A percentile compares a stretch with the other conserved stretches of the same genome.
Evolutionary conservation across 2,797 vertebrate genomes (phyloP).

Genomic region (Microchirus variegatus): DNA sequence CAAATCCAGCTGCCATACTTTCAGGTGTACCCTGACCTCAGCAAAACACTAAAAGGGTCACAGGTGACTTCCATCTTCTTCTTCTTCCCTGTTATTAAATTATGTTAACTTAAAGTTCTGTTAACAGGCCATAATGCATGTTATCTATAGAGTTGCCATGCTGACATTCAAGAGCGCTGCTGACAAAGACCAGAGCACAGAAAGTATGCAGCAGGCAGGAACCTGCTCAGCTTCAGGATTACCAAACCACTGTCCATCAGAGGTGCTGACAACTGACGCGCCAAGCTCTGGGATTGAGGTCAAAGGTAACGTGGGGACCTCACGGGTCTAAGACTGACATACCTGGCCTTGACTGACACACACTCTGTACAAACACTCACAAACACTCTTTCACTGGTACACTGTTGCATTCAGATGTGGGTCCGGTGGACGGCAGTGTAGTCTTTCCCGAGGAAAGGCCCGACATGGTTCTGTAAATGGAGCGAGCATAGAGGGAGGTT

Average conservation of each 20-base stretch:
- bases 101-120: conserved; percentile 28
- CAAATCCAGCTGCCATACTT: background rate
- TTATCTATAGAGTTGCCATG: conserved; percentile 8
- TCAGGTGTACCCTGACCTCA: conserved; percentile 12
- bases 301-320: conserved; percentile 46
- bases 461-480: conserved; percentile 64
- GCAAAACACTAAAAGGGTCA: conserved; percentile 3
- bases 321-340: conserved; percentile 22
- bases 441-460: conserved; percentile 65
- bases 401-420: conserved; percentile 59
- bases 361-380: conserved; percentile 47
- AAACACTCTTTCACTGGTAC: conserved; percentile 47
- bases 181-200: conserved; percentile 45
- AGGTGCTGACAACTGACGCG: conserved; percentile 6
- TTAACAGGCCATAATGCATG: conserved; percentile 31
- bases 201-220: conserved; percentile 5
- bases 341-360: conserved; percentile 43
- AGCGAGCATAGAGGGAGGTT: conserved; percentile 63
- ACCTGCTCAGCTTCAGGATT: conserved; percentile 12
- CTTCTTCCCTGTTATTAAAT: conserved; percentile 30
- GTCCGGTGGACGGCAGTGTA: conserved; percentile 66
- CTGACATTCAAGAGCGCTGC: conserved; percentile 17
- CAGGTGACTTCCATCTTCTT: background rate
- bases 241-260: conserved; percentile 28
- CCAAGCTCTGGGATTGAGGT: conserved; percentile 58